Conservation (phyloP, 2,113 vertebrate genomes). For the Actenoides lindsayi region DNA sequence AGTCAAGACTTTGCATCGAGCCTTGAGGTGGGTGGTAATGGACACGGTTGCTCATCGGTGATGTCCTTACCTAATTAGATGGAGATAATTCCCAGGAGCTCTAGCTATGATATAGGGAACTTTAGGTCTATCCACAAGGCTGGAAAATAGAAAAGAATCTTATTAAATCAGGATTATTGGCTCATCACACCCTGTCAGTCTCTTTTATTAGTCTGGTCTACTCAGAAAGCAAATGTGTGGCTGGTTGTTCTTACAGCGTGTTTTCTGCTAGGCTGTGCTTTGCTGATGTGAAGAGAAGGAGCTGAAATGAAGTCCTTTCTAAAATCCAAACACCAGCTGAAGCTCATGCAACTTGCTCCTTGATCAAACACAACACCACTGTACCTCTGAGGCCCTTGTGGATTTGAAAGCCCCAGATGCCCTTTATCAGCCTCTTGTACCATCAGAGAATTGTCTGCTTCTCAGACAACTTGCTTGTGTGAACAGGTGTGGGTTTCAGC, state of each 20-base stretch:
- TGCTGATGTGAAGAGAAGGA: slow-evolving; percentile 35
- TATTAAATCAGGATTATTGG: background rate
- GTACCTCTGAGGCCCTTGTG: rapidly evolving
- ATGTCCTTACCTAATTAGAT: background rate
- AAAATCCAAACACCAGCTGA: background rate
- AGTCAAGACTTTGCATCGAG: background rate
- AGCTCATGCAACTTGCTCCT: background rate
- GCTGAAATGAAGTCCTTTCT: background rate
- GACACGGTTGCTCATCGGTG: rapidly evolving
- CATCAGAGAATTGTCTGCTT: rapidly evolving
- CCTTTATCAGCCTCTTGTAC: background rate
- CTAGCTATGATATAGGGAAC: background rate
- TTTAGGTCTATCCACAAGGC: background rate
- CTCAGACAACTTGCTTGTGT: rapidly evolving
- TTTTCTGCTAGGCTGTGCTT: slow-evolving; percentile 59
- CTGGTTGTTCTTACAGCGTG: slow-evolving; percentile 8
- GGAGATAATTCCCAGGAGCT: background rate
- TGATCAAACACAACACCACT: rapidly evolving
- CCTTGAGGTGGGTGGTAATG: background rate
- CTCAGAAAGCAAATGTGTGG: background rate
- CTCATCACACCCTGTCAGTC: background rate
- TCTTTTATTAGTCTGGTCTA: slow-evolving; percentile 38
- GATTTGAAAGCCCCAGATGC: background rate
- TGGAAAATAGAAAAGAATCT: background rate
- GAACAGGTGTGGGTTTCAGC: background rate